Conservation (phyloP, 2,888 invertebrate species). For the Cryptus viduatorius region DNA sequence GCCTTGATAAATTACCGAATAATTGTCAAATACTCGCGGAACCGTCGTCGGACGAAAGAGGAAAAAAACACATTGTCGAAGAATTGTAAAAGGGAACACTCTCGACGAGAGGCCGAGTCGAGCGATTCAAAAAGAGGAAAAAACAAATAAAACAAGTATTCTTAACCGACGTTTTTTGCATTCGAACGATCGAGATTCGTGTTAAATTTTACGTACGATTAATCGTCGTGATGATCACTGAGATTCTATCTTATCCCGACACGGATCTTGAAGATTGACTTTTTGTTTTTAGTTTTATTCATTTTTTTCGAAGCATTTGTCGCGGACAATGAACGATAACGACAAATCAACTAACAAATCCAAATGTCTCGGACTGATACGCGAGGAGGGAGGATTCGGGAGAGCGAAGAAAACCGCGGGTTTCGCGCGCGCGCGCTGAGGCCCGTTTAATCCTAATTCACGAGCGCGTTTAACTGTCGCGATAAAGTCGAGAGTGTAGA, state of each 20-base stretch:
- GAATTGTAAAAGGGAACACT: constrained; percentile 32
- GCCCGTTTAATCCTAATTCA: constrained; percentile 65
- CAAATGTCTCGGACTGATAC: constrained; percentile 5
- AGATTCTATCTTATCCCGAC: neutral
- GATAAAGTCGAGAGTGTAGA: constrained; percentile 68
- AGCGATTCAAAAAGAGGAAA: neutral
- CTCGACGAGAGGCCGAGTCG: neutral
- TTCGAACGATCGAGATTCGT: neutral
- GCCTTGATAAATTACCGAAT: constrained; percentile 85
- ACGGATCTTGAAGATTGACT: neutral
- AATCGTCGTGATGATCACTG: too few relatives aligned
- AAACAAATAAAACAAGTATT: neutral
- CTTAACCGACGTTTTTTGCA: neutral
- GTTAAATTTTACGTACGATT: neutral
- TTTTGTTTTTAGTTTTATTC: neutral
- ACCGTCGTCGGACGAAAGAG: constrained; percentile 77
- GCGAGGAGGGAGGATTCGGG: constrained; percentile 4
- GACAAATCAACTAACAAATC: constrained; percentile 1
- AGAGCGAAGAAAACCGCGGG: constrained; percentile 57
- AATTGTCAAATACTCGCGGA: constrained; percentile 82
- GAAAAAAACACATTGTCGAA: constrained; percentile 59
- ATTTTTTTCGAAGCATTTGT: neutral
- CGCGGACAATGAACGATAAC: too few relatives aligned
- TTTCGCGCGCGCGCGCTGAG: constrained; percentile 29
- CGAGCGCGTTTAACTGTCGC: constrained; percentile 69